phyloP scores from a whole-genome alignment of 2,888 invertebrate genomes.

The Cepaea hortensis region DNA sequence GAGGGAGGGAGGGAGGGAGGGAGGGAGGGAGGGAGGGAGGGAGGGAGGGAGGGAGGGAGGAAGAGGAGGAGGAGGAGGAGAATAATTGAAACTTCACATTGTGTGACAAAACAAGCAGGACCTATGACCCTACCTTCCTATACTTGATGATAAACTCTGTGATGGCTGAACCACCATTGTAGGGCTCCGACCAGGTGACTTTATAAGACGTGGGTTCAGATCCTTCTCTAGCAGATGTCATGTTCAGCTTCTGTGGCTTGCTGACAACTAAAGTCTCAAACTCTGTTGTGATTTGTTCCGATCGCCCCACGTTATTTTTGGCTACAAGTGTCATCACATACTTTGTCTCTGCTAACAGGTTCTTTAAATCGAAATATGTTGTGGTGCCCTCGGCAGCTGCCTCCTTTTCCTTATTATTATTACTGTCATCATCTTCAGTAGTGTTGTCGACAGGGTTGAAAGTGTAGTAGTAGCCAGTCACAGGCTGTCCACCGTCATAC shows the following conservation, averaged over 20 bases:
- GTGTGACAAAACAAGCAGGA: too few relatives aligned
- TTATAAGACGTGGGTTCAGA: constrained; percentile 14
- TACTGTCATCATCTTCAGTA: neutral
- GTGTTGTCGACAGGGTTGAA: neutral
- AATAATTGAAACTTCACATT: too few relatives aligned
- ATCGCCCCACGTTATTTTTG: constrained; percentile 3
- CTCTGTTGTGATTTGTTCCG: neutral
- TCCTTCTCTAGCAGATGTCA: constrained; percentile 17
- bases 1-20: too few relatives aligned
- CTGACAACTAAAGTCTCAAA: constrained; percentile 37
- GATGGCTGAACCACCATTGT: constrained; percentile 36
- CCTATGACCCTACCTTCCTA: constrained; percentile 19
- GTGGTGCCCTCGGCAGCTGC: neutral
- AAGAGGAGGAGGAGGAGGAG: too few relatives aligned
- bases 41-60: too few relatives aligned
- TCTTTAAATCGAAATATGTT: neutral
- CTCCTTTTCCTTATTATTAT: neutral
- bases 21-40: too few relatives aligned
- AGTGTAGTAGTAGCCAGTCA: constrained; percentile 1
- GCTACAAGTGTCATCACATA: constrained; percentile 27
- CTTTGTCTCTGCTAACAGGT: constrained; percentile 8
- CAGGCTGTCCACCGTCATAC: constrained; percentile 18
- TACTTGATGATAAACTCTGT: constrained; percentile 33
- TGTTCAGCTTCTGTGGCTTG: constrained; percentile 18
- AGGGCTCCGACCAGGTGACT: constrained; percentile 35